Conservation (phyloP, 2,113 vertebrate species). For the Tychaedon coryphoeus region DNA sequence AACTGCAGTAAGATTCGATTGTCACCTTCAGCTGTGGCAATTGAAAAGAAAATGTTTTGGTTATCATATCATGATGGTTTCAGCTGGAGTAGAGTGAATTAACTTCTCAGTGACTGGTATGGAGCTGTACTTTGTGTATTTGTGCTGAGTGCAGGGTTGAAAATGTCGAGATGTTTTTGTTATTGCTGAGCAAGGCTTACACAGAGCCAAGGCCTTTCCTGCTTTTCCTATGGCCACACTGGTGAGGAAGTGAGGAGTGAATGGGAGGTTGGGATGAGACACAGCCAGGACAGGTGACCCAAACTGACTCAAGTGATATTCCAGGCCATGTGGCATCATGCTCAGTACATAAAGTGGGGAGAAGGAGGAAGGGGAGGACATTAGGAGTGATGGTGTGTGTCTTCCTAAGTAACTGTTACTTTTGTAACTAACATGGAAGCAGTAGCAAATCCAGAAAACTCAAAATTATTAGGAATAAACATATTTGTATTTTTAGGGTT, state of each 20-base stretch:
- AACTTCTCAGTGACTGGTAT: not conserved
- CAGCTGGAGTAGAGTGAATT: not conserved
- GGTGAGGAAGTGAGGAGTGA: not conserved
- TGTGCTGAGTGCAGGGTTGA: not conserved
- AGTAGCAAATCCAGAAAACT: not conserved
- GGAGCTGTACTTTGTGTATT: not conserved
- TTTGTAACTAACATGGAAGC: not conserved
- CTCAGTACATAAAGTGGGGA: no score
- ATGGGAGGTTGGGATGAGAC: not conserved
- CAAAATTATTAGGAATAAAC: not conserved
- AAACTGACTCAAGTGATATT: not conserved
- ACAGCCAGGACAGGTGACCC: not conserved
- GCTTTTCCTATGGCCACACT: not conserved
- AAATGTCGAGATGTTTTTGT: not conserved
- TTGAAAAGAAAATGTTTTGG: not conserved
- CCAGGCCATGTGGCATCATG: accelerated
- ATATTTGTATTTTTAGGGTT: not conserved
- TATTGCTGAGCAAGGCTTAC: not conserved
- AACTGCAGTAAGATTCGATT: not conserved
- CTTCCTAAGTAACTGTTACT: not conserved
- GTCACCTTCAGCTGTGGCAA: not conserved
- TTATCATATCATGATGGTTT: not conserved
- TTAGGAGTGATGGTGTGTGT: not conserved
- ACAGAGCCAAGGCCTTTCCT: not conserved
- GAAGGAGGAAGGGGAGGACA: not conserved